Evolutionary conservation across 2,113 vertebrate genomes (phyloP).

Genomic region (Pachyramphus minor): DNA sequence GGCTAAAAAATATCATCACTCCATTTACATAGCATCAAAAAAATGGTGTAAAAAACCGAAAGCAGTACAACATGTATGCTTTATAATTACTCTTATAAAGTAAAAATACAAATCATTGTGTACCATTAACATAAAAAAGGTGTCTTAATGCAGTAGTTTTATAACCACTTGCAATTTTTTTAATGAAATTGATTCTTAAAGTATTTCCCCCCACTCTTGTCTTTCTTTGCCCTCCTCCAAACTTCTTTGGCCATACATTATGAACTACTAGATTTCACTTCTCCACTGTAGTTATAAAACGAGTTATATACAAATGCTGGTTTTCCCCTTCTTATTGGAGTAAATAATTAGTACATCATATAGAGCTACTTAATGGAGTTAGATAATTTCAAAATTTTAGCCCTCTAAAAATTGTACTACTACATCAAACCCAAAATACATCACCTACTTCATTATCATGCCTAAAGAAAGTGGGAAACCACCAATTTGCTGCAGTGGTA

Average conservation of each 20-base stretch:
- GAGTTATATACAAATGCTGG: neutral
- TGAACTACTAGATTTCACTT: neutral
- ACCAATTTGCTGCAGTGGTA: neutral
- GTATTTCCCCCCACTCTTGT: neutral
- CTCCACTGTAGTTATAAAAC: neutral
- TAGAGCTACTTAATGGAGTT: neutral
- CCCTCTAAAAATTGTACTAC: neutral
- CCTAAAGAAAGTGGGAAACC: neutral
- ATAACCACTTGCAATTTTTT: slow-evolving; percentile 11
- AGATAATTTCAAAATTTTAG: neutral
- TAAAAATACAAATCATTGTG: slow-evolving; percentile 19
- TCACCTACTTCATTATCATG: neutral
- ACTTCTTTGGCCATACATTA: neutral
- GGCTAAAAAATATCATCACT: neutral
- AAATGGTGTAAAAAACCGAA: neutral
- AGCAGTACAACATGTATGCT: neutral
- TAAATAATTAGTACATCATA: neutral
- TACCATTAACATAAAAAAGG: neutral
- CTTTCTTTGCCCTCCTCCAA: neutral
- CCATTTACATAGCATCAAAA: neutral
- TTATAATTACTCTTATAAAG: slow-evolving; percentile 35
- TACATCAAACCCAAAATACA: neutral
- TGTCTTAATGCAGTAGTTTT: neutral
- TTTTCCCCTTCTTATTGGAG: no score
- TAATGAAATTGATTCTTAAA: neutral